A percentile compares a stretch with the other conserved stretches of the same genome.
Evolutionary conservation across 2,113 vertebrate genomes (phyloP).

Genomic region (Hiodon alosoides): DNA sequence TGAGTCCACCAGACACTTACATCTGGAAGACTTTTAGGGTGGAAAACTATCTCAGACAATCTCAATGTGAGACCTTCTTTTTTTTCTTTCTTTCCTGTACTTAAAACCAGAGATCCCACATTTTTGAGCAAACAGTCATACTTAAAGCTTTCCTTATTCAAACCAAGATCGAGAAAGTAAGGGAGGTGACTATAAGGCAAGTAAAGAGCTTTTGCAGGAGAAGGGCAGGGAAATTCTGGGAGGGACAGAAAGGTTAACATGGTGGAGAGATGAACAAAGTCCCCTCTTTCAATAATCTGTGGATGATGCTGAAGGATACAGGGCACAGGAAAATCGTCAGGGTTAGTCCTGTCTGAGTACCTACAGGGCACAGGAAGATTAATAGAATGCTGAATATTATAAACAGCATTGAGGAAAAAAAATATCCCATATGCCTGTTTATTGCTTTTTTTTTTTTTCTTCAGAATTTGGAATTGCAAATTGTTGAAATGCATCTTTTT

Average conservation of each 20-base stretch:
- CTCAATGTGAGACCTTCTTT: background rate
- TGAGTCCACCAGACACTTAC: background rate
- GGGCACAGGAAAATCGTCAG: no score
- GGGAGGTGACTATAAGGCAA: background rate
- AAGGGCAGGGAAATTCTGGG: slow-evolving; percentile 30
- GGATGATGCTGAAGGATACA: slow-evolving; percentile 22
- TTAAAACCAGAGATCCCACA: slow-evolving; percentile 43
- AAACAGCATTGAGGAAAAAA: no score
- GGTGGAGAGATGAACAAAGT: slow-evolving; percentile 36
- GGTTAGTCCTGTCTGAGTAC: no score
- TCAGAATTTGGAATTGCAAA: no score
- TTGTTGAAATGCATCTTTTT: no score
- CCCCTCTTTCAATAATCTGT: background rate
- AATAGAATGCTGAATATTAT: no score
- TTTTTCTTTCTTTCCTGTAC: slow-evolving; percentile 9
- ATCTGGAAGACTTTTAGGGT: slow-evolving; percentile 43
- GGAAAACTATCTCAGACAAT: slow-evolving; percentile 32
- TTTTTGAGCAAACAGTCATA: slow-evolving; percentile 36
- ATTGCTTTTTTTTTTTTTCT: no score
- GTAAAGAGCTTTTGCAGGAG: slow-evolving; percentile 14
- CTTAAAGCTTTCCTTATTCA: slow-evolving; percentile 23
- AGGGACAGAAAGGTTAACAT: slow-evolving; percentile 33
- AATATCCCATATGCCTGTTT: no score
- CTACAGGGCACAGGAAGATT: no score
- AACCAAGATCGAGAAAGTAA: background rate